Evolutionary conservation across 2,888 invertebrate species (phyloP).

Genomic region (Hypomecis atomaria): DNA sequence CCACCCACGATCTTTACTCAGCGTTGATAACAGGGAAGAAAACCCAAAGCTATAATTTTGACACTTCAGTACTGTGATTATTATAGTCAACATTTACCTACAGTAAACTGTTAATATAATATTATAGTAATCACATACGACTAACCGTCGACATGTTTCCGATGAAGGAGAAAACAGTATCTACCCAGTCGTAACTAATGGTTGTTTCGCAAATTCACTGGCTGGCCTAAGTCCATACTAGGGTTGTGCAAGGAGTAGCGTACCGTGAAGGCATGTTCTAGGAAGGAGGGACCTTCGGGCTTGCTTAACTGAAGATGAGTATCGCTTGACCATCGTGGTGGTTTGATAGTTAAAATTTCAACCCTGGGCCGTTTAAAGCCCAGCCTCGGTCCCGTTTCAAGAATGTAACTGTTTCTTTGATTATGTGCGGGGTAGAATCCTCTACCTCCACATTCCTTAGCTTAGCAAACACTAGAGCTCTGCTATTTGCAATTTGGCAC

Average conservation of each 20-base stretch:
- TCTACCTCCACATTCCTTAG: slow-evolving; percentile 9
- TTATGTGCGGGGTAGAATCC: not conserved
- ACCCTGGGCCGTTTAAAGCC: not conserved
- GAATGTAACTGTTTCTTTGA: not conserved
- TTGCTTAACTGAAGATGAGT: slow-evolving; percentile 42
- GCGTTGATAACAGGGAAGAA: too few relatives aligned
- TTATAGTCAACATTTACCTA: not conserved
- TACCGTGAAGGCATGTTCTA: slow-evolving; percentile 65
- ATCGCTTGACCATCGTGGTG: slow-evolving; percentile 25
- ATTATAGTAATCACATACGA: slow-evolving; percentile 28
- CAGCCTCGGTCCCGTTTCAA: not conserved
- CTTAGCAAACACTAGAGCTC: slow-evolving; percentile 24
- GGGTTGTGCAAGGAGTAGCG: slow-evolving; percentile 66
- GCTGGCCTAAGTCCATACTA: slow-evolving; percentile 61
- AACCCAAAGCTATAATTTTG: too few relatives aligned
- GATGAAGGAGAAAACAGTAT: slow-evolving; percentile 57
- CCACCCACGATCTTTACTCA: too few relatives aligned
- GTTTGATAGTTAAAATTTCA: slow-evolving; percentile 11
- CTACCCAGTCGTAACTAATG: slow-evolving; percentile 55
- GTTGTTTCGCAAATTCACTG: slow-evolving; percentile 55
- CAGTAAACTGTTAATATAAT: slow-evolving; percentile 6
- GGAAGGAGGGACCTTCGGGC: slow-evolving; percentile 52
- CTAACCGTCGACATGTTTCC: slow-evolving; percentile 43
- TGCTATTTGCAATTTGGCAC: slow-evolving; percentile 35
- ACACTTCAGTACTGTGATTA: too few relatives aligned